Base-by-base conservation (phyloP, 2,888 invertebrate species). In the Cecidostiba fungosa region DNA sequence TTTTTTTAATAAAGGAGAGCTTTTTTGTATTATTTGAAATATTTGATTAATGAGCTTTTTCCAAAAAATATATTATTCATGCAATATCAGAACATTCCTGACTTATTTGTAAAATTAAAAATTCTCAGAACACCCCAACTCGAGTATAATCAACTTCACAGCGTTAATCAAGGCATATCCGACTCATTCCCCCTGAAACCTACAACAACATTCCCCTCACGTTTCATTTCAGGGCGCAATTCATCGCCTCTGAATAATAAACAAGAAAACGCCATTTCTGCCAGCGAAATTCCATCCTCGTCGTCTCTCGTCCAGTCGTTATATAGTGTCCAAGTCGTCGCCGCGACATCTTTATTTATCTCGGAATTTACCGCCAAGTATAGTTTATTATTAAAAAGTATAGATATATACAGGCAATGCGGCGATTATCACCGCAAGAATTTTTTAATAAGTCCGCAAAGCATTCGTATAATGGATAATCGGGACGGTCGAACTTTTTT, bases 391-490 rank as follows among this genome's bases (percentile, higher is more conserved):
- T 77, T 62, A 43, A 62, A 43, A 66, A 66, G 43, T 3, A 26
- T 29, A 29, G 1, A 47, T 10, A n/a, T 5, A 10, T 5, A 62
- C 5, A 3, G 10, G 26, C 6, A 23, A 14, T 6, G 26, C 2
- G 23, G 54, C 50, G 3, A 16, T 54, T 54, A 23, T 43, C 6
- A 59, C 4, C 72, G 39, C 66, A 19, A 54, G 79, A 80, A 80
- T 80, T 80, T 72, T 72, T 80, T 80, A 80, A 80, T 80, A 80
- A 80, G 36, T 72, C 29, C 29, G 26, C 39, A 10, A 69, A 26
- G 78, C 69, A 47, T 66, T 50, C 47, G 70, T 36, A 72, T 29
- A n/a, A n/a, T 23, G 72, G 54, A 26, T 43, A 62, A 77, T 66
- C 47, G 43, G 19, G 69, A 8, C 69, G 26, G n/a, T n/a, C 29